Percentiles rank a stretch among this genome's conserved stretches.
phyloP scores from a whole-genome alignment of 2,888 invertebrate species.

The Phyto melanocephala region DNA sequence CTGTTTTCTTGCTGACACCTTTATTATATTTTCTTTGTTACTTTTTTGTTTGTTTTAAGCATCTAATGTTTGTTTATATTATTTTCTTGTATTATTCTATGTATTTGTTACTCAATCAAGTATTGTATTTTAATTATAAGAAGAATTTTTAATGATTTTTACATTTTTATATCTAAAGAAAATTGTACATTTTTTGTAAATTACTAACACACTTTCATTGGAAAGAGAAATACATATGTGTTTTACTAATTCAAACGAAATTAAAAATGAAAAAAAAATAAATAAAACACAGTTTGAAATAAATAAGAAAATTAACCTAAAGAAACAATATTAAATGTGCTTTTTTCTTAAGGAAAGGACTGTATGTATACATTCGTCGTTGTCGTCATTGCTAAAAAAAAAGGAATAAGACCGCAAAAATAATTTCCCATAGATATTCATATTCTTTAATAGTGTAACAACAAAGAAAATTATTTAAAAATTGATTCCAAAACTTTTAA shows the following conservation, averaged over 20 bases:
- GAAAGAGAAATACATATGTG: constrained; percentile 30
- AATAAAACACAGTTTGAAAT: constrained; percentile 25
- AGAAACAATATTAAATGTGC: neutral
- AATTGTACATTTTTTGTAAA: constrained; percentile 62
- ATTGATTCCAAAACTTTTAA: too few species aligned
- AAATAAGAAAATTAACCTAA: constrained; percentile 50
- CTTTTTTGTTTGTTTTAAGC: constrained; percentile 46
- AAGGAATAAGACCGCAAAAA: too few species aligned
- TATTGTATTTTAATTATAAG: constrained; percentile 24
- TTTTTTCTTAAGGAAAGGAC: neutral
- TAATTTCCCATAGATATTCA: too few species aligned
- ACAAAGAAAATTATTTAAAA: too few species aligned
- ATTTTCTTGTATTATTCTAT: constrained; percentile 3
- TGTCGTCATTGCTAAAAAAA: too few species aligned
- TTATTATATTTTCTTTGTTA: constrained; percentile 13
- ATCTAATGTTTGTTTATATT: neutral
- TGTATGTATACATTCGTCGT: too few species aligned
- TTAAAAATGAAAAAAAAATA: constrained; percentile 11
- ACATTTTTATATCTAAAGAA: constrained; percentile 26
- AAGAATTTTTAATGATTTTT: neutral
- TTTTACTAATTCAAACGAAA: constrained; percentile 43
- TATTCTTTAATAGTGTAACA: too few species aligned
- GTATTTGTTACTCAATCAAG: constrained; percentile 32
- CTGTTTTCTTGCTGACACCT: constrained; percentile 50
- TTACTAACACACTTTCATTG: constrained; percentile 51